These are phyloP conservation scores for Oreochromis spilurus DNA, from an alignment of 2,113 vertebrate genomes.

Conservation along the genomic window DNA sequence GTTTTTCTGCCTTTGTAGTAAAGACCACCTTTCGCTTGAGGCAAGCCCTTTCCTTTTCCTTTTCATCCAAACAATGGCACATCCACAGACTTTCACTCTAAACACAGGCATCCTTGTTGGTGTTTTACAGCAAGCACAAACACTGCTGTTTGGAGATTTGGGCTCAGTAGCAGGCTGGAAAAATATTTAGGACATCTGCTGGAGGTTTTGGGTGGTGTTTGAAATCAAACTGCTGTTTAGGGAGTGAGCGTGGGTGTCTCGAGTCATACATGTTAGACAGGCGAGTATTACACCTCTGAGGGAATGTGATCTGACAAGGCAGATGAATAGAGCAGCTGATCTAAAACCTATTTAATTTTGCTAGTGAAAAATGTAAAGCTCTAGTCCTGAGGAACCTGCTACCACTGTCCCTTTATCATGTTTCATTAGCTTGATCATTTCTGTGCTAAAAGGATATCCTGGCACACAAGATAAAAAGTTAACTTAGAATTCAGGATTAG, in stretches of 20 bases:
- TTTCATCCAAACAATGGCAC: conserved; percentile 42
- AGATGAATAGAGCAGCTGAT: conserved; percentile 35
- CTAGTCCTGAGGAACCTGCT: neutral
- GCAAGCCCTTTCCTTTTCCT: conserved; percentile 41
- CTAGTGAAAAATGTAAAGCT: conserved; percentile 9
- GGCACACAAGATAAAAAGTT: conserved; percentile 9
- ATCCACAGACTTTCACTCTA: conserved; percentile 4
- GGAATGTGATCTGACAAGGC: conserved; percentile 25
- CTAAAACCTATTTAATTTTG: conserved; percentile 45
- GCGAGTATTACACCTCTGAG: neutral
- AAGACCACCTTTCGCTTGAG: conserved; percentile 17
- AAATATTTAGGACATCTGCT: conserved; percentile 45
- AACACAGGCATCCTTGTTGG: conserved; percentile 47
- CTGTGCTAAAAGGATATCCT: neutral
- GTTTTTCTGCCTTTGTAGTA: neutral
- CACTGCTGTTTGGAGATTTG: conserved; percentile 41
- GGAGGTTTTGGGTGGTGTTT: conserved; percentile 12
- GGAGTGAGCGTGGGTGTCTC: conserved; percentile 39
- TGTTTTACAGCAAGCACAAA: conserved; percentile 59
- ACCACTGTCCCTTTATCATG: conserved; percentile 3
- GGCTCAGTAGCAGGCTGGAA: conserved; percentile 45
- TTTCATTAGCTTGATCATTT: neutral
- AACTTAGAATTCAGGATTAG: neutral
- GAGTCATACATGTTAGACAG: conserved; percentile 42
- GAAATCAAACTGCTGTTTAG: conserved; percentile 42